These are phyloP conservation scores for Xiphorhynchus erythropygius DNA, from an alignment of 2,797 vertebrate genomes.

Conservation along the genomic window DNA sequence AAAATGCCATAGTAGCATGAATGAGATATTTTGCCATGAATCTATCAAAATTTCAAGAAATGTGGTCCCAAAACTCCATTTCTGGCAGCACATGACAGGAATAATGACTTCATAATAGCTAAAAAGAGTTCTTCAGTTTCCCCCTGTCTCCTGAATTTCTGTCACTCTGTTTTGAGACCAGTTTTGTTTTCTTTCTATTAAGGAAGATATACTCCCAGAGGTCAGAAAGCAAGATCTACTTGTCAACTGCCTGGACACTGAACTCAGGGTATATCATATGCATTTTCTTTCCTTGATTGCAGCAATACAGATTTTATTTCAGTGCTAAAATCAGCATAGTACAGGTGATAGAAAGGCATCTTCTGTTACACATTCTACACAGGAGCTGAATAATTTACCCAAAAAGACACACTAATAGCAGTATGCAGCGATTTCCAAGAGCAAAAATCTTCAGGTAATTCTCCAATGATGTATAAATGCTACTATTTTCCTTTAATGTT, in stretches of 20 bases:
- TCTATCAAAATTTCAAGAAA: neutral
- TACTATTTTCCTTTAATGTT: slow-evolving; percentile 10
- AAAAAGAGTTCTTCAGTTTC: neutral
- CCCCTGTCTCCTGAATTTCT: neutral
- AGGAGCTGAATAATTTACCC: neutral
- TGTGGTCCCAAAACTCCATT: neutral
- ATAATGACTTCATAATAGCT: neutral
- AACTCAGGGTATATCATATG: neutral
- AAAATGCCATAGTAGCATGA: neutral
- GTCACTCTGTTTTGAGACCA: neutral
- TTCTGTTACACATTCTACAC: neutral
- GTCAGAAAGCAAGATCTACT: neutral
- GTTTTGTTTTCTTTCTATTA: neutral
- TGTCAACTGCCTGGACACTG: neutral
- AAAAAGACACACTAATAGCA: neutral
- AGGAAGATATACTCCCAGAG: neutral
- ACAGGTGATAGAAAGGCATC: neutral
- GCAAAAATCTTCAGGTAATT: slow-evolving; percentile 23
- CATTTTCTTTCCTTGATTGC: neutral
- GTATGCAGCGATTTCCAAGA: neutral
- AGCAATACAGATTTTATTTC: neutral
- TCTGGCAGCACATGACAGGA: neutral
- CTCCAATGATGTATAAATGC: neutral
- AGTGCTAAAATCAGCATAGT: neutral
- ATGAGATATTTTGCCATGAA: neutral